Evolutionary conservation across 2,888 invertebrate species (phyloP), one percentile per base, ranked within the genome.

Genomic region (Phasia obesa): DNA sequence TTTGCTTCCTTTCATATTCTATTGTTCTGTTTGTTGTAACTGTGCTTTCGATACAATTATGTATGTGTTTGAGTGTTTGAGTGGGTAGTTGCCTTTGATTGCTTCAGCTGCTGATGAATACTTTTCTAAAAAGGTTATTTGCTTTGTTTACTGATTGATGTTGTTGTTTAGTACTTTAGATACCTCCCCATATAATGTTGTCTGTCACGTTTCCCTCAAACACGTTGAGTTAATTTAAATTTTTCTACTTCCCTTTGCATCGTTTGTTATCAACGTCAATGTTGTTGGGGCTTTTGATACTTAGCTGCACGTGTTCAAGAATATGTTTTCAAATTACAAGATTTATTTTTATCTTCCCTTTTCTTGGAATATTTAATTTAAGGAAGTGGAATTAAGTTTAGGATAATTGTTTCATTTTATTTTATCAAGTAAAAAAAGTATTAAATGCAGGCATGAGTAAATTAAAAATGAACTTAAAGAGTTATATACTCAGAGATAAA

Each of bases 201-300:
- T 75, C 81, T 70, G 70, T 75, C 81, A 81, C 70, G 80, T 75
- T 81, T 81, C 64, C 23, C 51, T 59, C 51, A n/a, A 69, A 70
- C 81, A 81, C 70, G 59, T 75, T 75, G 11, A 44, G 27, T 69
- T 74, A 51, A 70, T 70, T 70, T 75, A 59, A 64, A 70, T 65
- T 59, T 65, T 17, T 17, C n/a, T 42, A 19, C 1, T 13, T 23
- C 6, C 11, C 13, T 3, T 55, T 44, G 21, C 15, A 2, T 35
- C 13, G 23, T 21, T 42, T 31, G 5, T 4, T 35, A 2, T 7
- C 9, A 23, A 23, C 13, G 25, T 21, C 4, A 7, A 1, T 47
- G 21, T 17, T 19, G 1, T 35, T 70, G 35, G n/a, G 23, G 55
- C 35, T 38, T 70, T 62, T 62, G 57, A 55, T 55, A 64, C 21